Conservation (phyloP, 2,888 invertebrate species). For the Lycaena phlaeas region DNA sequence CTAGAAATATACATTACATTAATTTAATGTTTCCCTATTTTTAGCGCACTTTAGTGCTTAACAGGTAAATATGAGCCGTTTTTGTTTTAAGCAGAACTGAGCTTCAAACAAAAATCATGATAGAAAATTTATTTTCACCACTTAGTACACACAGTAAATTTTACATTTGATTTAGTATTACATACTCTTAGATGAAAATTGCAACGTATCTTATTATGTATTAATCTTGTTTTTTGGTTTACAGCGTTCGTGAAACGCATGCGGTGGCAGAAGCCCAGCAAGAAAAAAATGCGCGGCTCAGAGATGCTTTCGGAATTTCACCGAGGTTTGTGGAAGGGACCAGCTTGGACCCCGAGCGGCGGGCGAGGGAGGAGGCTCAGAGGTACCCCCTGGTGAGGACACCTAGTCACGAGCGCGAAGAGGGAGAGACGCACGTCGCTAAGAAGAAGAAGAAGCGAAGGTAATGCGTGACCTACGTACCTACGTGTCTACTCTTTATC, state of each 20-base stretch:
- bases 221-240: slow-evolving; percentile 5
- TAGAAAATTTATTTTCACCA: slow-evolving; percentile 1
- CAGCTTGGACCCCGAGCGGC: slow-evolving; percentile 86
- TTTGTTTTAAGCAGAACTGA: slow-evolving; percentile 22
- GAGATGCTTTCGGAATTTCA: slow-evolving; percentile 95
- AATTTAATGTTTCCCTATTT: slow-evolving; percentile 48
- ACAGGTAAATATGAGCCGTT: slow-evolving; percentile 58
- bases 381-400: slow-evolving; percentile 83
- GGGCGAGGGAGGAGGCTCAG: slow-evolving; percentile 65
- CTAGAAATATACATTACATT: slow-evolving; percentile 27
- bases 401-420: slow-evolving; percentile 77
- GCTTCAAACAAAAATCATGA: slow-evolving; percentile 13
- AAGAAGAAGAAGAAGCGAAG: slow-evolving; percentile 84
- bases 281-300: slow-evolving; percentile 93
- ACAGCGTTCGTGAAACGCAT: slow-evolving; percentile 94
- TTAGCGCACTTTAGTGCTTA: slow-evolving; percentile 67
- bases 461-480: no score
- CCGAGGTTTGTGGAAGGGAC: slow-evolving; percentile 95
- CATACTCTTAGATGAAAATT: background rate
- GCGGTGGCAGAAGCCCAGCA: slow-evolving; percentile 96
- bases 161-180: background rate
- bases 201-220: background rate
- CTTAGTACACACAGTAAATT: background rate
- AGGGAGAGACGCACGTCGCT: slow-evolving; percentile 51
- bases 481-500: no score